These are phyloP conservation scores for Choloepus hoffmanni DNA, from an alignment of 2,113 vertebrate genomes.

Conservation along the genomic window DNA sequence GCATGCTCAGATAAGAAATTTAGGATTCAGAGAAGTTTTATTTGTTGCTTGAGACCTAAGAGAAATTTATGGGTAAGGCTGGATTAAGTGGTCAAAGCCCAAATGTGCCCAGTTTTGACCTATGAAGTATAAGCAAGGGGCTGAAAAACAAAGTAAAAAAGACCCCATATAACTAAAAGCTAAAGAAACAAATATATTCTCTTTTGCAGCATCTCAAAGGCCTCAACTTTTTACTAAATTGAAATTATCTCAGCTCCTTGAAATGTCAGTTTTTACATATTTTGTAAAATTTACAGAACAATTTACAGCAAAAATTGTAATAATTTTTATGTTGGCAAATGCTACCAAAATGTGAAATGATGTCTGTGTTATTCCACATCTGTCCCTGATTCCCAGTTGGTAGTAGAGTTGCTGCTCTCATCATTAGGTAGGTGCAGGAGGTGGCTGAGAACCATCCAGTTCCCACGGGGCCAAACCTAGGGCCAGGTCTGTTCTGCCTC, in stretches of 20 bases:
- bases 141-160: neutral
- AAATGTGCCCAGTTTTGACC: neutral
- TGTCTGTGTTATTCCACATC: neutral
- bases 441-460: neutral
- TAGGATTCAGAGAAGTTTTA: slow-evolving; percentile 52
- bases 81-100: slow-evolving; percentile 43
- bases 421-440: neutral
- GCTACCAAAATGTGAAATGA: neutral
- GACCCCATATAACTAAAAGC: neutral
- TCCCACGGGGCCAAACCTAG: neutral
- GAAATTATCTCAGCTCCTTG: slow-evolving; percentile 35
- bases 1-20: slow-evolving; percentile 10
- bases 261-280: slow-evolving; percentile 66
- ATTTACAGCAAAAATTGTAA: slow-evolving; percentile 53
- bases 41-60: neutral
- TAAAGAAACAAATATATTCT: slow-evolving; percentile 23
- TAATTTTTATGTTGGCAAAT: slow-evolving; percentile 55
- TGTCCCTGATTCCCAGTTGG: neutral
- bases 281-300: slow-evolving; percentile 63
- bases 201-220: slow-evolving; percentile 29
- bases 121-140: slow-evolving; percentile 18
- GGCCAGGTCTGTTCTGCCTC: neutral
- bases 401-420: neutral
- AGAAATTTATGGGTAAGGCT: neutral
- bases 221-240: slow-evolving; percentile 54